phyloP scores from a whole-genome alignment of 2,113 vertebrate species.

The Catagonus wagneri region DNA sequence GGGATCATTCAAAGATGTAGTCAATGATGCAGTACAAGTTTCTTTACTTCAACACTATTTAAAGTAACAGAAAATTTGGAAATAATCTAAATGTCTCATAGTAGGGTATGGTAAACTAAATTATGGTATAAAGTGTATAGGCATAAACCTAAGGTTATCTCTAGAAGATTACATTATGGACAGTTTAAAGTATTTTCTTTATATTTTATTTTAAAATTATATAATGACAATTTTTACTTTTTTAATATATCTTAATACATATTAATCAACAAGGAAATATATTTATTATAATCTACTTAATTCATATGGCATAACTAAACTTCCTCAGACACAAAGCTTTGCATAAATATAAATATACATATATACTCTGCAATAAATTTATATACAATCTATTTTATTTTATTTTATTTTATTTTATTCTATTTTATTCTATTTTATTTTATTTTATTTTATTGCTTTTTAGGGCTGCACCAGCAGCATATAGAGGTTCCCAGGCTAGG shows the following conservation, averaged over 20 bases:
- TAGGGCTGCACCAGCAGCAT: too few relatives aligned
- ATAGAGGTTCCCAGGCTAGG: too few relatives aligned
- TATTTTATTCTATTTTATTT: too few relatives aligned
- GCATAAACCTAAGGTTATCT: background rate
- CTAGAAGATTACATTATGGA: background rate
- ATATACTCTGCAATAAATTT: background rate
- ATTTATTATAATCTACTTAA: constrained; percentile 26
- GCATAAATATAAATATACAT: background rate
- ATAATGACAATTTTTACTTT: background rate
- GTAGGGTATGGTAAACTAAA: background rate
- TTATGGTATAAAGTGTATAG: background rate
- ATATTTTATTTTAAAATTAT: background rate
- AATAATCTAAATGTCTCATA: background rate
- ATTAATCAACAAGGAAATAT: background rate
- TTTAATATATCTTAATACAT: background rate
- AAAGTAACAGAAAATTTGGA: constrained; percentile 37
- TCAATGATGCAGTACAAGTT: background rate
- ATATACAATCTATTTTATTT: background rate
- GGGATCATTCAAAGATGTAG: background rate
- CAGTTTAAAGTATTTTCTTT: background rate
- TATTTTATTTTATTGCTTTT: too few relatives aligned
- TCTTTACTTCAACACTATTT: background rate
- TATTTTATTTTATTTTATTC: too few relatives aligned
- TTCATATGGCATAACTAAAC: constrained; percentile 1
- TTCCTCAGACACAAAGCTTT: background rate